Evolutionary conservation across 2,888 invertebrate species (phyloP).

Genomic region (Macrosiphum euphorbiae): DNA sequence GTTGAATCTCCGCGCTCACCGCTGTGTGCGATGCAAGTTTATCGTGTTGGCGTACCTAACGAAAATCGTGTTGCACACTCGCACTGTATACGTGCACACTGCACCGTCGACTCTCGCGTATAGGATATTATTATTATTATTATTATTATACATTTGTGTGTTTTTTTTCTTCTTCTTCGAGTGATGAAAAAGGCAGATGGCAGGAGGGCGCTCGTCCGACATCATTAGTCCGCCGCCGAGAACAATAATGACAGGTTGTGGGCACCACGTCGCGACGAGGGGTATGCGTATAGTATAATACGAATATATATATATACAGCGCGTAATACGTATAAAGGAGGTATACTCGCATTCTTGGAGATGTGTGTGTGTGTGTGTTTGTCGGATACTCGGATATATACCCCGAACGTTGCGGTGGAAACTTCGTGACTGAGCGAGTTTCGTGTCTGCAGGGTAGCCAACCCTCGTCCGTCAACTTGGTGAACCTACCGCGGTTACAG

Average conservation of each 20-base stretch:
- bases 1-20: not conserved
- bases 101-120: not conserved
- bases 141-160: not conserved
- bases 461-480: not conserved
- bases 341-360: conserved; percentile 32
- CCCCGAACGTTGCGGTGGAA: not conserved
- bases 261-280: conserved; percentile 57
- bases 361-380: not conserved
- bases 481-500: not conserved
- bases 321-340: not conserved
- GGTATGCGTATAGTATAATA: conserved; percentile 36
- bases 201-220: conserved; percentile 56
- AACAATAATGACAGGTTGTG: conserved; percentile 64
- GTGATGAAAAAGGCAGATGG: conserved; percentile 64
- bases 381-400: not conserved
- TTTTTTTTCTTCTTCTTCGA: not conserved
- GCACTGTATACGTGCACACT: not conserved
- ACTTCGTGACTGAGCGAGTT: conserved; percentile 45
- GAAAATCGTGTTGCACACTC: conserved; percentile 9
- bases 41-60: conserved; percentile 21
- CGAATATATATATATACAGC: not conserved
- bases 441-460: conserved; percentile 43
- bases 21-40: not conserved
- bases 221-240: conserved; percentile 62
- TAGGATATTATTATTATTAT: not conserved